Evolutionary conservation across 2,888 invertebrate genomes (phyloP).

Genomic region (Acanthopleura granulata): DNA sequence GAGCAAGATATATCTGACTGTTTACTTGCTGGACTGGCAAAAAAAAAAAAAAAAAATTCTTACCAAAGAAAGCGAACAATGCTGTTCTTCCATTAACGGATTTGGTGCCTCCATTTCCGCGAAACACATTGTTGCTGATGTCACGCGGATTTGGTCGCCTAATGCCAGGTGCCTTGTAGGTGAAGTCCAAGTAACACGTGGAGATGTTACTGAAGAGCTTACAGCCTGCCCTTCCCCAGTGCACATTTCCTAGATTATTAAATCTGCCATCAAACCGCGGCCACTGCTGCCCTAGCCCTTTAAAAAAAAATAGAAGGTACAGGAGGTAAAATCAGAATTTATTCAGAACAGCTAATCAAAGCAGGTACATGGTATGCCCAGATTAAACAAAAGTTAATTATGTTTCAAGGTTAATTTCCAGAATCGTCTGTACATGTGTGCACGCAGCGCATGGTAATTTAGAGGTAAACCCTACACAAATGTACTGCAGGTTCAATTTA

Average conservation of each 20-base stretch:
- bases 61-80: slow-evolving; percentile 76
- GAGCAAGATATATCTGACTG: too few relatives aligned
- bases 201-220: slow-evolving; percentile 73
- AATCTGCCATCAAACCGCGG: slow-evolving; percentile 71
- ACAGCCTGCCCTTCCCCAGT: slow-evolving; percentile 70
- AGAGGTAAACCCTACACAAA: too few relatives aligned
- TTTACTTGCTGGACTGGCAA: neutral
- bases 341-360: too few relatives aligned
- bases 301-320: slow-evolving; percentile 2
- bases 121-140: slow-evolving; percentile 73
- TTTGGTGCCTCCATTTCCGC: slow-evolving; percentile 63
- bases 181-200: slow-evolving; percentile 75
- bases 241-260: slow-evolving; percentile 70
- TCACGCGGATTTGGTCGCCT: slow-evolving; percentile 73
- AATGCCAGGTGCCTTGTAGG: slow-evolving; percentile 72
- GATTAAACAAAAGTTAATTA: too few relatives aligned
- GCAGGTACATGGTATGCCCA: too few relatives aligned
- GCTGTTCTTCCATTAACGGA: slow-evolving; percentile 75
- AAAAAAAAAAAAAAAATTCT: slow-evolving; percentile 29
- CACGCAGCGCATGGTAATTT: too few relatives aligned
- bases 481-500: too few relatives aligned
- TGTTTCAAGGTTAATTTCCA: too few relatives aligned
- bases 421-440: too few relatives aligned
- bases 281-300: slow-evolving; percentile 48
- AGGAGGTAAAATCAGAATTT: too few relatives aligned